Conservation (phyloP, 1,140 invertebrate species). For the Olivierus martensii region DNA sequence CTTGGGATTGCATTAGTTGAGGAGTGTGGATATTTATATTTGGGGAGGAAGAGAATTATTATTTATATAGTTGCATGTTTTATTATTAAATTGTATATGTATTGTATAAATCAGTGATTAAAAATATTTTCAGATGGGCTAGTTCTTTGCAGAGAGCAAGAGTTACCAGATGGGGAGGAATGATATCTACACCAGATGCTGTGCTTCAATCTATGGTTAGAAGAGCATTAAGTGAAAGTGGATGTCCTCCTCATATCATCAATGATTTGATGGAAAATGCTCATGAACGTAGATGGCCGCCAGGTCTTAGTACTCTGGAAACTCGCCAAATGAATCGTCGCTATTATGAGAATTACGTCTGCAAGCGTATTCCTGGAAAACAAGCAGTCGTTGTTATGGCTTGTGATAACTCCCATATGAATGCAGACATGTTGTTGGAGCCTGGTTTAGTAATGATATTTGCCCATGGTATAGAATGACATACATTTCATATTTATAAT, state of each 20-base stretch:
- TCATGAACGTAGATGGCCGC: slow-evolving; percentile 87
- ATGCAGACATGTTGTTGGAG: slow-evolving; percentile 88
- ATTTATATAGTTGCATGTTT: no score
- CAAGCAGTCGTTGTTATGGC: slow-evolving; percentile 80
- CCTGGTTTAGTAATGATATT: slow-evolving; percentile 98
- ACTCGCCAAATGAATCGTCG: slow-evolving; percentile 75
- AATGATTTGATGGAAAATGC: slow-evolving; percentile 94
- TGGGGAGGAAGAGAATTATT: no score
- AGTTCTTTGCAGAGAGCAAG: slow-evolving; percentile 64
- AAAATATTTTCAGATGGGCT: slow-evolving; percentile 62
- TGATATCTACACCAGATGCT: slow-evolving; percentile 93
- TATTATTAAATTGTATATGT: no score
- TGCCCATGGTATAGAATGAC: slow-evolving; percentile 84
- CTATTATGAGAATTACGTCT: slow-evolving; percentile 86
- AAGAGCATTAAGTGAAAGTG: slow-evolving; percentile 75
- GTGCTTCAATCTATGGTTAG: slow-evolving; percentile 82
- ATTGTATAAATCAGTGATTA: no score
- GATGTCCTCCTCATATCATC: slow-evolving; percentile 79
- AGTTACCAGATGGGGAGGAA: slow-evolving; percentile 90
- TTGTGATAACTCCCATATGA: slow-evolving; percentile 88
- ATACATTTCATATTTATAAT: not conserved
- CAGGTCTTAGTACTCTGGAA: slow-evolving; percentile 79
- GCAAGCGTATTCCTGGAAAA: slow-evolving; percentile 66
- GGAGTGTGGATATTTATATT: no score
- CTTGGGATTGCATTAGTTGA: no score